Evolutionary conservation across 2,113 vertebrate species (phyloP).

Genomic region (Neogale vison): DNA sequence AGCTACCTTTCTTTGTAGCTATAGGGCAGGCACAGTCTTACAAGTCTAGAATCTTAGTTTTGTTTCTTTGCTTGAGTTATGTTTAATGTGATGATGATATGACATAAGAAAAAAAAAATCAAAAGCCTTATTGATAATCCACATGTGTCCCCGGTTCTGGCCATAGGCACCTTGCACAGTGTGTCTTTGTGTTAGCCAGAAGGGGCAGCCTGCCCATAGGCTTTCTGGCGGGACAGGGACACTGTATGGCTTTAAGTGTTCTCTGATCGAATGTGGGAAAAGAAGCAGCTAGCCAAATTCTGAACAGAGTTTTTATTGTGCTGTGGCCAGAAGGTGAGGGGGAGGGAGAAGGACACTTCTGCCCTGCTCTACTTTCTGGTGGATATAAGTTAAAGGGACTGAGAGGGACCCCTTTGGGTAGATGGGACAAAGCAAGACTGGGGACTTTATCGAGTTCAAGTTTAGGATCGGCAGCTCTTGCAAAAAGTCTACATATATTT

Average conservation of each 20-base stretch:
- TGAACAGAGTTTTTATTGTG: constrained; percentile 76
- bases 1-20: not conserved
- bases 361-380: constrained; percentile 8
- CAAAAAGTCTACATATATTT: not conserved
- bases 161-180: constrained; percentile 38
- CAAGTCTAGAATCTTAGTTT: constrained; percentile 13
- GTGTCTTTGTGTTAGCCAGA: constrained; percentile 52
- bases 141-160: not conserved
- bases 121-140: constrained; percentile 70
- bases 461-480: not conserved
- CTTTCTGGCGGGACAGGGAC: constrained; percentile 61
- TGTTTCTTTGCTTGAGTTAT: constrained; percentile 35
- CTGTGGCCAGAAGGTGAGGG: constrained; percentile 53
- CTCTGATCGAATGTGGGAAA: constrained; percentile 74
- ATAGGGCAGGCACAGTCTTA: not conserved
- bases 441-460: not conserved
- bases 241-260: constrained; percentile 73
- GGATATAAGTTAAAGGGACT: not conserved
- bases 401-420: constrained; percentile 35
- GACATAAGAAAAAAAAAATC: constrained; percentile 47
- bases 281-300: constrained; percentile 65
- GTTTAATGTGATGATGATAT: constrained; percentile 14
- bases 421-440: not conserved
- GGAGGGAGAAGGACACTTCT: constrained; percentile 15
- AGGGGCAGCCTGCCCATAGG: constrained; percentile 65